Conservation (phyloP, 1,140 invertebrate genomes). For the Drosophila guanche region DNA sequence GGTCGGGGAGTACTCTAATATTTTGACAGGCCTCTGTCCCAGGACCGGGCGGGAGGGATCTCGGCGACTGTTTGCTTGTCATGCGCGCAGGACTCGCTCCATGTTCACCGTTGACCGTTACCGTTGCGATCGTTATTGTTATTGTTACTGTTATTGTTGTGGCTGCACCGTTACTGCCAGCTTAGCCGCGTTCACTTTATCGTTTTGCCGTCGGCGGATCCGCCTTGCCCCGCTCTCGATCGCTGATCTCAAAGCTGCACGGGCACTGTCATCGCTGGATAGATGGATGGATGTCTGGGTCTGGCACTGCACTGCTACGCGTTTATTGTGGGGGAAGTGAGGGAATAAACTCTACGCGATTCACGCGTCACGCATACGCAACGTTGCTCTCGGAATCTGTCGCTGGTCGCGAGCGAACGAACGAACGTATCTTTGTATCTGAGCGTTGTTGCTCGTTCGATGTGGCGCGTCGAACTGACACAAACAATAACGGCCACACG, state of each 20-base stretch:
- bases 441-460: slow-evolving; percentile 50
- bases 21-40: slow-evolving; percentile 5
- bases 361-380: slow-evolving; percentile 48
- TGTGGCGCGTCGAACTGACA: slow-evolving; percentile 83
- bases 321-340: background rate
- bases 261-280: slow-evolving; percentile 36
- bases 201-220: slow-evolving; percentile 43
- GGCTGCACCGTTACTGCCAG: background rate
- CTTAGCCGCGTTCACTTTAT: slow-evolving; percentile 16
- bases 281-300: too few species aligned
- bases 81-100: slow-evolving; percentile 23
- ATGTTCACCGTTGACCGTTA: slow-evolving; percentile 4
- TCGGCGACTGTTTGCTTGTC: slow-evolving; percentile 17
- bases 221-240: slow-evolving; percentile 19
- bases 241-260: slow-evolving; percentile 31
- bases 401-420: slow-evolving; percentile 35
- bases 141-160: too few species aligned
- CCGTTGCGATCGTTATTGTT: too few species aligned
- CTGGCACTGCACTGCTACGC: slow-evolving; percentile 7
- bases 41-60: background rate
- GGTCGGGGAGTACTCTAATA: slow-evolving; percentile 13
- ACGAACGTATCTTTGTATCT: too few species aligned
- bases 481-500: slow-evolving; percentile 69
- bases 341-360: slow-evolving; percentile 32
- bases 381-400: slow-evolving; percentile 26